Evolutionary conservation across 2,797 vertebrate species (phyloP), one percentile per base, ranked within the genome.

Genomic region (Parambassis ranga): DNA sequence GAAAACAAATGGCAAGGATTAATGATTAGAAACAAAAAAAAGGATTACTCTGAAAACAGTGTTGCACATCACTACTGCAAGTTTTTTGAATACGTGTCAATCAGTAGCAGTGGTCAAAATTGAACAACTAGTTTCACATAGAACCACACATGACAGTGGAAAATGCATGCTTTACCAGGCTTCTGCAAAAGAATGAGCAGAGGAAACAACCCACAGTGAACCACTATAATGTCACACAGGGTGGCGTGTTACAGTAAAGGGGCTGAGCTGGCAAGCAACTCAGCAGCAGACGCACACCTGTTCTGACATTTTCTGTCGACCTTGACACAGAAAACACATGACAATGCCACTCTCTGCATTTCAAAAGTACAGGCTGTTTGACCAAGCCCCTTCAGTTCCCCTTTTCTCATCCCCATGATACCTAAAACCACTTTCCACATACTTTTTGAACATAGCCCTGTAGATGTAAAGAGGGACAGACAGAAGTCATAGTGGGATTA

Each of bases 281-380:
- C 80, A 60, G 88, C 86, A 84, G 90, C 89, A 91, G 91, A 92
- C 86, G 60, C 77, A 71, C 92, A 93, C 92, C 92, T 93, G 92
- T 89, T 93, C 91, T 90, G 91, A 92, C 92, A 92, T 91, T 92
- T 91, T 89, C 86, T 90, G 78, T 84, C 79, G 89, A 92, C 92
- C 92, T 92, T 91, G 91, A 92, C 91, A 88, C 86, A 83, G 83
- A 91, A 91, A 90, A 87, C 86, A 87, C 89, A 84, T 87, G 90
- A 90, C 90, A 90, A 90, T 85, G 88, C 84, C 83, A 84, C 83
- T 90, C 79, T 84, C 64, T 64, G 76, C 80, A 60, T 84, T 87
- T 86, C 79, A 82, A 63, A 82, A 82, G 85, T 75, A 77, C 65
- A 46, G 77, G 42, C 57, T 71, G 55, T 57, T 84, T 79, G 71